Evolutionary conservation across 2,797 vertebrate species (phyloP).

Genomic region (Chanos chanos): DNA sequence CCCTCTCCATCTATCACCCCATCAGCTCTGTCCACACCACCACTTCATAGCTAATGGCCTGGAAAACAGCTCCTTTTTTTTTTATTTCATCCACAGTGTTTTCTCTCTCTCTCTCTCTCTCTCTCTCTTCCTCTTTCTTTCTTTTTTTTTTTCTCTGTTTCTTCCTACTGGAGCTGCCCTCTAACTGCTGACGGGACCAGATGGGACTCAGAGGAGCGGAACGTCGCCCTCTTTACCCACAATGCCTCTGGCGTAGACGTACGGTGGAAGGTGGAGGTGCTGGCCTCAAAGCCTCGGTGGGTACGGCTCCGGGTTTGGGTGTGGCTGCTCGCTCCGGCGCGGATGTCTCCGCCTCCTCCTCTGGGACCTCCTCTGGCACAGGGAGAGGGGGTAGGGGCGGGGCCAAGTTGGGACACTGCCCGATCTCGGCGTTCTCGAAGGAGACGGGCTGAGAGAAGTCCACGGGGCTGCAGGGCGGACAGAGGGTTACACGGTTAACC

Average conservation of each 20-base stretch:
- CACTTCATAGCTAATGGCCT: constrained; percentile 63
- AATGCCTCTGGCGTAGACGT: constrained; percentile 18
- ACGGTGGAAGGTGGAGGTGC: constrained; percentile 28
- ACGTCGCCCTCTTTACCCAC: not conserved
- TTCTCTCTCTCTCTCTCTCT: constrained; percentile 19
- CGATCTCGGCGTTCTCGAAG: constrained; percentile 95
- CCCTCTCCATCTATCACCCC: not conserved
- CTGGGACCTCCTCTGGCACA: constrained; percentile 39
- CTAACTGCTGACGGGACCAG: too few relatives aligned
- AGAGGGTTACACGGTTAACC: not conserved
- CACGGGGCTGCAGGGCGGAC: constrained; percentile 76
- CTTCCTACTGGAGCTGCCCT: constrained; percentile 53
- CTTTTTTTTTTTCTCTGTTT: constrained; percentile 39
- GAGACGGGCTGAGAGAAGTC: constrained; percentile 87
- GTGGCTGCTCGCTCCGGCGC: constrained; percentile 18
- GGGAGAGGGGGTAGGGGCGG: constrained; percentile 57
- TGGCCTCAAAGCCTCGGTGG: constrained; percentile 35
- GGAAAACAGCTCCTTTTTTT: constrained; percentile 51
- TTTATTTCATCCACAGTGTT: constrained; percentile 7
- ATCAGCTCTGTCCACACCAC: constrained; percentile 4
- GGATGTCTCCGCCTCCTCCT: constrained; percentile 31
- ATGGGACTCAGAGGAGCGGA: too few relatives aligned
- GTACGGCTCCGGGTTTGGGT: constrained; percentile 11
- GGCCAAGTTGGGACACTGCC: constrained; percentile 76
- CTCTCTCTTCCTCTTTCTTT: constrained; percentile 43